These are phyloP conservation scores for Diplolepis rosae DNA, from an alignment of 2,888 invertebrate species.

Conservation along the genomic window DNA sequence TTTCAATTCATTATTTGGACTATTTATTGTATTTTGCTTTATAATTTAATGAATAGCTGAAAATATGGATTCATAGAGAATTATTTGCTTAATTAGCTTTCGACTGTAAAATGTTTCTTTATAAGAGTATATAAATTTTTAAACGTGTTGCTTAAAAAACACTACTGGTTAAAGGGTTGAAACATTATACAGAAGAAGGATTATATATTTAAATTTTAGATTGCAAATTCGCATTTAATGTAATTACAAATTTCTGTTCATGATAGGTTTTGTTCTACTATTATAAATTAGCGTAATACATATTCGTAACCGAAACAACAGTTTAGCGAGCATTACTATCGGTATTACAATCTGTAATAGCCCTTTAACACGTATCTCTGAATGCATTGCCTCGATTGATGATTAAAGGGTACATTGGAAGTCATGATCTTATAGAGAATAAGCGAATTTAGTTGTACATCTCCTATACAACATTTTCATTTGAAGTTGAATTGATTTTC, in stretches of 20 bases:
- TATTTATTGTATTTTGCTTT: too few relatives aligned
- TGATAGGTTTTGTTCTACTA: slow-evolving; percentile 18
- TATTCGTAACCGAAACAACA: slow-evolving; percentile 20
- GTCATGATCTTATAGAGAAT: neutral
- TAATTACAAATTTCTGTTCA: neutral
- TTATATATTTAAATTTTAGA: too few relatives aligned
- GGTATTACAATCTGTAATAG: slow-evolving; percentile 30
- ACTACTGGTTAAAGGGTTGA: too few relatives aligned
- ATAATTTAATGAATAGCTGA: too few relatives aligned
- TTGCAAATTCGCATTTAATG: neutral
- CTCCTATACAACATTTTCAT: neutral
- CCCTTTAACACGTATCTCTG: slow-evolving; percentile 20
- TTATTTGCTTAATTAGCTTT: too few relatives aligned
- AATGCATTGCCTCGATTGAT: slow-evolving; percentile 21
- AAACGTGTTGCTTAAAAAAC: too few relatives aligned
- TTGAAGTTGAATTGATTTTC: neutral
- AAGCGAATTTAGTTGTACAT: neutral
- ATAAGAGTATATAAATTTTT: too few relatives aligned
- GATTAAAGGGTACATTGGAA: slow-evolving; percentile 20
- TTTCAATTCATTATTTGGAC: too few relatives aligned
- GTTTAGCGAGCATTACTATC: slow-evolving; percentile 21
- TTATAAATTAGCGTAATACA: slow-evolving; percentile 17
- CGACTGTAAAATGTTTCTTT: too few relatives aligned
- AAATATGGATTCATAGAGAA: too few relatives aligned
- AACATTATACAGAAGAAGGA: too few relatives aligned